These are phyloP conservation scores for Cyprinus carpio DNA, from an alignment of 2,113 vertebrate genomes.

Conservation along the genomic window DNA sequence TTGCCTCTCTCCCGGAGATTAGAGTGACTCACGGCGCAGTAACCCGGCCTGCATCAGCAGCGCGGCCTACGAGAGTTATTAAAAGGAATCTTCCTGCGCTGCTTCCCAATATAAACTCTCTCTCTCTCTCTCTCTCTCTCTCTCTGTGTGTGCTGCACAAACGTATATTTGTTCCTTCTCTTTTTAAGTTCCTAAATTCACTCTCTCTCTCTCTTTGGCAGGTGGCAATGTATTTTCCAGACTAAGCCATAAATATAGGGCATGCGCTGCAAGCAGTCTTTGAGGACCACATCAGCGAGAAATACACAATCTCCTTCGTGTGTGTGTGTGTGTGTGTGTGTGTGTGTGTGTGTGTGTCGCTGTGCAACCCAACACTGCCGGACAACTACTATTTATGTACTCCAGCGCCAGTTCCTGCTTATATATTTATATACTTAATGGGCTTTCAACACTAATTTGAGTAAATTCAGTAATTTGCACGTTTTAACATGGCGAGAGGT, in stretches of 20 bases:
- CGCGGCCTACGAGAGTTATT: slow-evolving; percentile 39
- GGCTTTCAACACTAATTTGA: slow-evolving; percentile 46
- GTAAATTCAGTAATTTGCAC: slow-evolving; percentile 49
- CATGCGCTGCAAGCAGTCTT: slow-evolving; percentile 38
- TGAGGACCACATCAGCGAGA: slow-evolving; percentile 47
- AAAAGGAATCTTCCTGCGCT: slow-evolving; percentile 33
- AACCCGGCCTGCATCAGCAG: slow-evolving; percentile 32
- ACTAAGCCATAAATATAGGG: slow-evolving; percentile 53
- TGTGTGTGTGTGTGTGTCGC: slow-evolving; percentile 18
- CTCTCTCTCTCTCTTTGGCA: slow-evolving; percentile 34
- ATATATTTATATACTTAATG: slow-evolving; percentile 49
- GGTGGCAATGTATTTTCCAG: slow-evolving; percentile 49
- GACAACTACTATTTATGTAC: slow-evolving; percentile 34
- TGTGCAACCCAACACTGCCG: not conserved
- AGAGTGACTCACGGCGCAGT: slow-evolving; percentile 25
- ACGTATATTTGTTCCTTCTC: slow-evolving; percentile 18
- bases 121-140: not conserved
- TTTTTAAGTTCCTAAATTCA: slow-evolving; percentile 28
- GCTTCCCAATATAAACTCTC: slow-evolving; percentile 2
- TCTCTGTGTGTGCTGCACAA: slow-evolving; percentile 1
- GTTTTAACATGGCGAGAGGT: slow-evolving; percentile 39
- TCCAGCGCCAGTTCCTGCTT: slow-evolving; percentile 8
- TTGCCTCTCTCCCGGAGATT: slow-evolving; percentile 20
- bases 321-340: slow-evolving; percentile 9
- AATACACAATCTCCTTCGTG: too few species aligned